Evolutionary conservation across 2,113 vertebrate genomes (phyloP).

Genomic region (Leucosticte australis): DNA sequence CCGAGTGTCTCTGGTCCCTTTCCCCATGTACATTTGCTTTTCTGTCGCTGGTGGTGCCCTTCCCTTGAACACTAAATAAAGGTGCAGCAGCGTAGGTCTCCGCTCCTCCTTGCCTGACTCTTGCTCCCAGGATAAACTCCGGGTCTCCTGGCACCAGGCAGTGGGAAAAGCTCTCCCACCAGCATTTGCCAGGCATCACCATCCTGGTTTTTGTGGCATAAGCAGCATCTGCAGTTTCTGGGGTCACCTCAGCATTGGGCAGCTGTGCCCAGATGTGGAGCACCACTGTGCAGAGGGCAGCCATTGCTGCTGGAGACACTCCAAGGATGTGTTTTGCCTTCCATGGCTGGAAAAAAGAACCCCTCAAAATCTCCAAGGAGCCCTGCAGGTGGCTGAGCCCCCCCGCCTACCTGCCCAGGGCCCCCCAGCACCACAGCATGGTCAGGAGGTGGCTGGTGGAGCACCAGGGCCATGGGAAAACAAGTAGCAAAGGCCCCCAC

Average conservation of each 20-base stretch:
- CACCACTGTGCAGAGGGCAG: neutral
- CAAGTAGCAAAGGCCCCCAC: neutral
- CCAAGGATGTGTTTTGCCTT: neutral
- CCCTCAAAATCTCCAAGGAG: neutral
- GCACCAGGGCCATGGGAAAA: neutral
- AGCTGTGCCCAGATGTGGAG: neutral
- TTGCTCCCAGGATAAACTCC: rapidly evolving
- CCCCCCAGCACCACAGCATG: rapidly evolving
- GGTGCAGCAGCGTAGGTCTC: neutral
- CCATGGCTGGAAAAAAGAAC: neutral
- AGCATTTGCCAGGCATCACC: neutral
- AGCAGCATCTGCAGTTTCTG: neutral
- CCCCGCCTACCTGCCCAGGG: rapidly evolving
- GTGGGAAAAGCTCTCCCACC: neutral
- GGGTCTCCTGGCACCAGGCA: neutral
- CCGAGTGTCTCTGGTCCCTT: neutral
- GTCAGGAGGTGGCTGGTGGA: neutral
- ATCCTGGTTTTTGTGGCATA: neutral
- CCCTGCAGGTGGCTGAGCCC: neutral
- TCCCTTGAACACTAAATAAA: constrained; percentile 37
- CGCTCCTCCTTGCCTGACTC: rapidly evolving
- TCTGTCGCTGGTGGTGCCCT: neutral
- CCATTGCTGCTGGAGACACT: neutral
- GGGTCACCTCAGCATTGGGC: neutral
- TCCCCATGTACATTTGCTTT: neutral